Conservation (phyloP, 2,888 invertebrate genomes). For the Amiota mariae region DNA sequence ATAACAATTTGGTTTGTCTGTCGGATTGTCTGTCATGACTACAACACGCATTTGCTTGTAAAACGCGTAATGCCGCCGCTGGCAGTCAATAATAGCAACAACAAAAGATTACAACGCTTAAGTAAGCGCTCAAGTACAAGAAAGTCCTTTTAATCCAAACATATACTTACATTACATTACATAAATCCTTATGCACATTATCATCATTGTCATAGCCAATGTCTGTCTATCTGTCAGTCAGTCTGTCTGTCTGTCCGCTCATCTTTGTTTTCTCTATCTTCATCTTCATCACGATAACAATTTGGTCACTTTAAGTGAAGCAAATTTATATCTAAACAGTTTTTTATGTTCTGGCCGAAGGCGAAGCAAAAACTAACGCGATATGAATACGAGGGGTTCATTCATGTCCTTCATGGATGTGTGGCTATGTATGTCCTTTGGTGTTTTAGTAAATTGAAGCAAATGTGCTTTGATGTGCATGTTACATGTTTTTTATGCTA, state of each 20-base stretch:
- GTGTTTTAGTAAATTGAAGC: constrained; percentile 71
- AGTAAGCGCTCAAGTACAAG: constrained; percentile 55
- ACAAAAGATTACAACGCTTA: not conserved
- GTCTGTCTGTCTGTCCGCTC: too few relatives aligned
- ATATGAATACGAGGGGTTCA: too few relatives aligned
- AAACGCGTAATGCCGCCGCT: constrained; percentile 13
- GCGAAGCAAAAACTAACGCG: too few relatives aligned
- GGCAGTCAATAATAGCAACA: constrained; percentile 9
- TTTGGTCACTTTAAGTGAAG: constrained; percentile 73
- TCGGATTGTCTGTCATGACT: too few relatives aligned
- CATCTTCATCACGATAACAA: constrained; percentile 70
- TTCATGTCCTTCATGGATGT: too few relatives aligned
- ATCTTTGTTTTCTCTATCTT: too few relatives aligned
- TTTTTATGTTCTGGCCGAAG: constrained; percentile 46
- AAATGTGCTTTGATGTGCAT: constrained; percentile 69
- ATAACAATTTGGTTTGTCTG: too few relatives aligned
- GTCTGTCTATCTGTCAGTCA: too few relatives aligned
- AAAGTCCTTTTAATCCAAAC: constrained; percentile 72
- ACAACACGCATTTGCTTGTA: constrained; percentile 14
- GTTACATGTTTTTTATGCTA: constrained; percentile 56
- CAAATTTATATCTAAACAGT: constrained; percentile 73
- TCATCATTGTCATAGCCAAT: too few relatives aligned
- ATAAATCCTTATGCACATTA: too few relatives aligned
- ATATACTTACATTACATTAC: constrained; percentile 49
- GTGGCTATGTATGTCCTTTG: constrained; percentile 22